Evolutionary conservation across 2,888 invertebrate genomes (phyloP).

Genomic region (Willowsia nigromaculata): DNA sequence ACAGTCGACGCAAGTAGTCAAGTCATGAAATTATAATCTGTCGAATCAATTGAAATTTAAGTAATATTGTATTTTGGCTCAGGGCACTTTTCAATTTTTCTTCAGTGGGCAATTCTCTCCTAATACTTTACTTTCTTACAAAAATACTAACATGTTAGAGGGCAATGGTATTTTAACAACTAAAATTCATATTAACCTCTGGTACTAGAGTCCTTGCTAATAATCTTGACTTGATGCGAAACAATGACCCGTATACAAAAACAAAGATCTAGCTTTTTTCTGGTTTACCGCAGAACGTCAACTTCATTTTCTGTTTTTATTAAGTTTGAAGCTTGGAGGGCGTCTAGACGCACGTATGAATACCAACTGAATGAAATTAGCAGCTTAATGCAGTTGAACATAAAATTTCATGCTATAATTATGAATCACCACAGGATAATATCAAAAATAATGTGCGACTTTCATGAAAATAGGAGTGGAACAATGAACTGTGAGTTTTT

Average conservation of each 20-base stretch:
- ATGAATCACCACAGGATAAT: neutral
- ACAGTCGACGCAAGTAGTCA: neutral
- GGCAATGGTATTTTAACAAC: neutral
- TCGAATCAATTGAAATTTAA: neutral
- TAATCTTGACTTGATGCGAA: neutral
- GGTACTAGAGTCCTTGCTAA: neutral
- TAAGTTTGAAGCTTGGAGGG: neutral
- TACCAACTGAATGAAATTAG: neutral
- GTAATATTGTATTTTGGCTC: neutral
- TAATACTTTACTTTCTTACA: neutral
- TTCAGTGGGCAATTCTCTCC: neutral
- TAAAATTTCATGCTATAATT: neutral
- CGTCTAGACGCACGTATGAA: neutral
- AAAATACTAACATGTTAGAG: neutral
- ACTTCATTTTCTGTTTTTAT: neutral
- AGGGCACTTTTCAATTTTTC: neutral
- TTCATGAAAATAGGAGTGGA: neutral
- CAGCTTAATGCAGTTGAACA: neutral
- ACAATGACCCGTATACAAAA: neutral
- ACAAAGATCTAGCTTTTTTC: neutral
- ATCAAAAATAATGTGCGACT: neutral
- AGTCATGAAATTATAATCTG: conserved; percentile 1
- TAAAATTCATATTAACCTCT: neutral
- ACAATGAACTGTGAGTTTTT: neutral
- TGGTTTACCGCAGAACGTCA: neutral